Base-by-base conservation (phyloP, 2,888 invertebrate species). In the Boloria selene region DNA sequence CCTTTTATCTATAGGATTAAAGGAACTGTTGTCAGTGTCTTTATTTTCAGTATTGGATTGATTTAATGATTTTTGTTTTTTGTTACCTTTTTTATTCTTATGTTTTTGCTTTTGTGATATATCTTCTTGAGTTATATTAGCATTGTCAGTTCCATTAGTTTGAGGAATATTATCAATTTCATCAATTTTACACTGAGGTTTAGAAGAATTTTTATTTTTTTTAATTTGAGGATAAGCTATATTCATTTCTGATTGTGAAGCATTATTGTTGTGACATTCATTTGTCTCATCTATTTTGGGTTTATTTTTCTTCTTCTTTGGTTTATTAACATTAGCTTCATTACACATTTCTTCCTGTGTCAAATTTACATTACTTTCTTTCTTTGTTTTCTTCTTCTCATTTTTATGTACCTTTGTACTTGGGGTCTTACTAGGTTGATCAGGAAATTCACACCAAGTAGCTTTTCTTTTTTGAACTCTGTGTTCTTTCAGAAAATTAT, bases 371-470 rank as follows among this genome's bases (percentile, higher is more conserved):
- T 26, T 26, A 17, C 31, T 58, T 58, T 44, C 18, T 51, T 18
- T 17, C 14, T 49, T 38, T 14, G 49, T 50, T 42, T 49, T 56
- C n/a, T 22, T 61, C 44, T 55, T 70, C 66, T 55, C 71, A 13
- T 70, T 69, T 67, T 64, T 61, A 45, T 49, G 58, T 51, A 51
- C 55, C 13, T 54, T 58, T 17, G 31, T 17, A 47, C 67, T 72
- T 49, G 52, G 13, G 62, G 69, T 70, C 53, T 84, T 73, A 79
- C 80, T 65, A 75, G 72, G 68, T 80, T 86, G 71, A 73, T 74
- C 87, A 38, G 93, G 92, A 82, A 94, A 94, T 67, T 93, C 92
- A 77, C 93, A 93, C 94, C 94, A 94, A 61, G 88, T 85, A 4
- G 88, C 86, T 73, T 89, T 87, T 56, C 88, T 84, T 71, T 87